Evolutionary conservation across 1,140 invertebrate genomes (phyloP), one percentile per base, ranked within the genome.

Genomic region (Subanguina moxae): DNA sequence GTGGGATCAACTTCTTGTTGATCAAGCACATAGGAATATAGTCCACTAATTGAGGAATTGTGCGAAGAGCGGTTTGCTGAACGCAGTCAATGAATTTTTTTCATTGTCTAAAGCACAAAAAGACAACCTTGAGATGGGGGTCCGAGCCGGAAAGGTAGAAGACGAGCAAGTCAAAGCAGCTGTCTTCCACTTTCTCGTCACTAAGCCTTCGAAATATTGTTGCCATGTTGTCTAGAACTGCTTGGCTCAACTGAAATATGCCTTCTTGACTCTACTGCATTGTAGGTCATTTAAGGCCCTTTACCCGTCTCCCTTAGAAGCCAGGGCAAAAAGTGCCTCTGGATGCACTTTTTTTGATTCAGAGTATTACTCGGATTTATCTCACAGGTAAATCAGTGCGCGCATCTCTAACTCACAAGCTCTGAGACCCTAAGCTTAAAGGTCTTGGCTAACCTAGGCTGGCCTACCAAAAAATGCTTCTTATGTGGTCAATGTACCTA

Each of bases 11-110:
- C 30, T 70, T 71, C 57, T 73, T 76, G 21, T 68, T 78, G 46
- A 80, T 70, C 48, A 78, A 80, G 46, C 65, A 48, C 27, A 74
- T 46, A 21, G 80, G 77, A 46, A 80, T 59, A 67, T 70, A 82
- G 17, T 82, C 80, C 27, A 68, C 77, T 43, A 80, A 65, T 17
- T 67, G 57, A 11, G 78, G 71, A n/a, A 80, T 58, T 21, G 67
- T 58, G 3, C 80, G 71, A 13, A 80, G 32, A 5, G 80, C 68
- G 30, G 57, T 64, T 67, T 82, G 81, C 80, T 80, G 62, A 19
- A 70, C 80, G 66, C 23, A 21, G 23, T 15, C 3, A 3, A 52
- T 21, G 3, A 52, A 30, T 28, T 32, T 13, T 23, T 17, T 57
- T 11, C 8, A 28, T 61, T 70, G 5, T 25, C 21, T 45, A 13